Base-by-base conservation (phyloP, 2,797 vertebrate genomes). In the Intellagama lesueurii region DNA sequence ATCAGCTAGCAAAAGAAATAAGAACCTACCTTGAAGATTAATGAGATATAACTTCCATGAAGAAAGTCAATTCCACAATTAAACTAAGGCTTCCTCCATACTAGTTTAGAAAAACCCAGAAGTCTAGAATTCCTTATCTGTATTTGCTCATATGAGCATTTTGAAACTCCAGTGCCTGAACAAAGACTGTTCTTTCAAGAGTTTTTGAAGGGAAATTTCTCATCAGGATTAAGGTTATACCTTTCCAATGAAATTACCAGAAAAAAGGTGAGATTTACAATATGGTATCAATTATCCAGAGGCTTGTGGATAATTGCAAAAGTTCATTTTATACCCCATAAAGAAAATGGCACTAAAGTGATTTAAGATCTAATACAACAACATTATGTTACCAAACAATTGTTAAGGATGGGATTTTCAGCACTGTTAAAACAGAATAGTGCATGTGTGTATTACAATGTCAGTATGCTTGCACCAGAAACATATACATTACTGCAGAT, bases 351-450 rank as follows among this genome's bases (percentile, higher is more conserved):
- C 88, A 96, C 81, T 93, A 91, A 93, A 93, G 85, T 64, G 73
- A 28, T 69, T 81, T 85, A 9, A 0, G 87, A 77, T 83, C 81
- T 73, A 90, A 44, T 88, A 83, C 90, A 92, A 3, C 19, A 79
- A 80, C 30, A 49, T 35, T 81, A 26, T 75, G 32, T 78, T 60
- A 44, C 47, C 64, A 40, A 87, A 9, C 24, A 60, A 64, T 7
- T 80, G 30, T 80, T 44, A 60, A 79, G 49, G 24, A 44, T 72
- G 22, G 35, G 6, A 7, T 22, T 44, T 85, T 84, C 35, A 73
- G 22, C 26, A 73, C 94, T 95, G 28, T 91, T 94, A 94, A 44
- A 96, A 77, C 66, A 92, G 60, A 49, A 89, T 32, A 89, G 80
- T 9, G 7, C 32, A 81, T 72, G 32, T 32, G 19, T 14, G 3